Evolutionary conservation across 1,140 invertebrate species (phyloP).

Genomic region (Megathymus violae): DNA sequence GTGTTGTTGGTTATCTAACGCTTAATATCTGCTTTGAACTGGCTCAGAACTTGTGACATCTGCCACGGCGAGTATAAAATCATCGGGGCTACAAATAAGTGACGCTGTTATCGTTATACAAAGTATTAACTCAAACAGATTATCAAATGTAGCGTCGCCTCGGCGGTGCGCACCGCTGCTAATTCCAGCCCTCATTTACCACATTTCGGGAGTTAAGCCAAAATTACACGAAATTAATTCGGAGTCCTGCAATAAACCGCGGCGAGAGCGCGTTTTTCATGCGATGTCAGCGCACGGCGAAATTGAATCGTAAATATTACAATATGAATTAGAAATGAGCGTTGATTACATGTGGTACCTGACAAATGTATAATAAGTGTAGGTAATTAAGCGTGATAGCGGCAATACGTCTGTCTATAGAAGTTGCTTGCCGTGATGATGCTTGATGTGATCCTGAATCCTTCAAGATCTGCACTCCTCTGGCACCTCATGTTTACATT

Average conservation of each 20-base stretch:
- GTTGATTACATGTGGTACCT: neutral
- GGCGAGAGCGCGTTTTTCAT: constrained; percentile 5
- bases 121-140: neutral
- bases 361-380: too few relatives aligned
- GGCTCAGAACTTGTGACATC: neutral
- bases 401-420: too few relatives aligned
- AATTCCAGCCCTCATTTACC: neutral
- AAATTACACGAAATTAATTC: neutral
- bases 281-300: constrained; percentile 14
- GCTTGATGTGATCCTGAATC: too few relatives aligned
- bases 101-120: too few relatives aligned
- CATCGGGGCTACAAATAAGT: too few relatives aligned
- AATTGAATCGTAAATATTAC: constrained; percentile 36
- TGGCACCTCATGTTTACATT: too few relatives aligned
- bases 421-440: too few relatives aligned
- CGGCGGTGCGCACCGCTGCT: neutral
- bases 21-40: too few relatives aligned
- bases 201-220: neutral
- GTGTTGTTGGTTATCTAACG: too few relatives aligned
- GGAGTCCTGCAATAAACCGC: neutral
- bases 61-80: too few relatives aligned
- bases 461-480: too few relatives aligned
- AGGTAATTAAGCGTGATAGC: too few relatives aligned
- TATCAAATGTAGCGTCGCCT: neutral
- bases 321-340: constrained; percentile 13